phyloP scores from a whole-genome alignment of 2,888 invertebrate species.

The Coenonympha glycerion region DNA sequence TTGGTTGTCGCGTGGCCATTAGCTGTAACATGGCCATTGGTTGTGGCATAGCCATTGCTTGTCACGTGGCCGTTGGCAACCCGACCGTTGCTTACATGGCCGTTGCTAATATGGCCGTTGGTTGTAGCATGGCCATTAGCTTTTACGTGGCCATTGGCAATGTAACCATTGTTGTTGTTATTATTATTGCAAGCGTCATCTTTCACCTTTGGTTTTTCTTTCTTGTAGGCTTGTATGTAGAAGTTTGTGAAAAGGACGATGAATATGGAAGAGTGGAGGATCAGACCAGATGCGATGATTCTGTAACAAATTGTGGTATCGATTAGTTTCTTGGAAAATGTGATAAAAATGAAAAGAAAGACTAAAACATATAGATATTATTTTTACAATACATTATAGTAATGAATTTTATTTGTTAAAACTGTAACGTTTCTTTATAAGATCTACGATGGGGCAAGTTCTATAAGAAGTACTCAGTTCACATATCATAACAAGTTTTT shows the following conservation, averaged over 20 bases:
- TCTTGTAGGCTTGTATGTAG: slow-evolving; percentile 88
- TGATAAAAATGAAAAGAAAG: no score
- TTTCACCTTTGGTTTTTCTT: slow-evolving; percentile 34
- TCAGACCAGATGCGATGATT: slow-evolving; percentile 83
- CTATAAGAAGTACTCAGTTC: no score
- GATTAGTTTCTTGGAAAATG: no score
- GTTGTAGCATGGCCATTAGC: slow-evolving; percentile 32
- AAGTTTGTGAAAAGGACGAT: slow-evolving; percentile 93
- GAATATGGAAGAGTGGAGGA: slow-evolving; percentile 90
- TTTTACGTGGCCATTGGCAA: slow-evolving; percentile 31
- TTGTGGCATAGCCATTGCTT: slow-evolving; percentile 23
- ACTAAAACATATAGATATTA: no score
- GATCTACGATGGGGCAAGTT: no score
- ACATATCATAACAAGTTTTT: neutral
- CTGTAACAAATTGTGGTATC: slow-evolving; percentile 38
- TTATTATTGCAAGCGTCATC: slow-evolving; percentile 43
- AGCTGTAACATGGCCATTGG: slow-evolving; percentile 27
- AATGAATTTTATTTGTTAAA: no score
- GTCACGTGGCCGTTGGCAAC: slow-evolving; percentile 35
- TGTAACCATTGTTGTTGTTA: slow-evolving; percentile 40
- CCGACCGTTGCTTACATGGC: slow-evolving; percentile 21
- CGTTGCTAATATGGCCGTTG: slow-evolving; percentile 29
- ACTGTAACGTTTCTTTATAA: no score
- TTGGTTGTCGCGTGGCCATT: slow-evolving; percentile 36
- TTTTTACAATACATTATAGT: no score